Evolutionary conservation across 2,113 vertebrate species (phyloP), one percentile per base, ranked within the genome.

Genomic region (Cyrtonyx montezumae): DNA sequence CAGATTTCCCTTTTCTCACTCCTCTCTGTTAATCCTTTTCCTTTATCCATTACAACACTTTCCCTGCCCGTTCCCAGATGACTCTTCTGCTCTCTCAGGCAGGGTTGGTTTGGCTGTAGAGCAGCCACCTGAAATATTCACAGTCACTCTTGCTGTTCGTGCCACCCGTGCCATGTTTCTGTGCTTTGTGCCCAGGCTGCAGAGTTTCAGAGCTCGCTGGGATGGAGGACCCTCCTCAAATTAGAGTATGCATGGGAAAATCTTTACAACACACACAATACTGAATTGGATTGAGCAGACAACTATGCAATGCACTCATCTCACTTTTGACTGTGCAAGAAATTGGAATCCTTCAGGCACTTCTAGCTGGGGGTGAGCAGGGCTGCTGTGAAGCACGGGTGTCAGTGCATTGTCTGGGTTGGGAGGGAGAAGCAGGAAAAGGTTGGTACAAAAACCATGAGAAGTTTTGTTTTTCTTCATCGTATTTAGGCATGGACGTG

Each of bases 41-140:
- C 28, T 84, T 87, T 77, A 55, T 92, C 71, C 70, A 62, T 88
- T 67, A n/a, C 28, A 84, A 90, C 26, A 71, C 55, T 92, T 76
- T 10, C 36, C 21, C 59, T 83, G 58, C 76, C 28, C 48, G 8
- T 88, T 93, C 79, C 83, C 77, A 65, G 49, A 23, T 83, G 71
- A 83, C 9, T 78, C 37, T 69, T 34, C 43, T 1, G 2, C 65
- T 68, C 46, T 88, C 8, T 11, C 26, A 40, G 4, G 42, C 21
- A 68, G 45, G 23, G 25, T 55, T 87, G 71, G 40, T 70, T 84
- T 55, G 67, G 74, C 48, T 68, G 14, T 67, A 2, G 59, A 86
- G 51, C 34, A 62, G n/a, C 65, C 69, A 51, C 11, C 16, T 76
- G 82, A 85, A 79, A 43, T 61, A 42, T 4, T 76, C 62, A 22